Conservation (phyloP, 2,888 invertebrate species). For the Drosophila quasianomalipes region DNA sequence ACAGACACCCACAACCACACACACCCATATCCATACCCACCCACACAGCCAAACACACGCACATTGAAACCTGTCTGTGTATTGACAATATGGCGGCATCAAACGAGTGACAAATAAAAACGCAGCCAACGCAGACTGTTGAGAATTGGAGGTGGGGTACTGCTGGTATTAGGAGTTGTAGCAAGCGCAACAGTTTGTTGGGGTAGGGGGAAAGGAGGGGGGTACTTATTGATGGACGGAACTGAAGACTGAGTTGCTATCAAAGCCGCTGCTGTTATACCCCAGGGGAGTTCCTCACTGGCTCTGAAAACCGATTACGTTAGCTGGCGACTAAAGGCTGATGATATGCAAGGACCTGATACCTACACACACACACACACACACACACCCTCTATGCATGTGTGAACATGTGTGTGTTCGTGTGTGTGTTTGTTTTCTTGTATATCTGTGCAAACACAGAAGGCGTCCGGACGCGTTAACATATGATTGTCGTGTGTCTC, state of each 20-base stretch:
- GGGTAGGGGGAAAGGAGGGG: neutral
- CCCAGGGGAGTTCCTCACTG: conserved; percentile 50
- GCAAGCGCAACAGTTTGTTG: conserved; percentile 59
- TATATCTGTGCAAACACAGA: conserved; percentile 70
- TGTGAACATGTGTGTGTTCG: conserved; percentile 4
- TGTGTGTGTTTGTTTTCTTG: conserved; percentile 27
- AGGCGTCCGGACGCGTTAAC: conserved; percentile 76
- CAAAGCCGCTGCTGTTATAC: conserved; percentile 73
- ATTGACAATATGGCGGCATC: conserved; percentile 58
- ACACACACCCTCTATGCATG: neutral
- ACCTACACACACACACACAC: conserved; percentile 5
- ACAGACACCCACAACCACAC: conserved; percentile 18
- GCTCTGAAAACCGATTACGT: conserved; percentile 76
- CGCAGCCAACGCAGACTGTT: conserved; percentile 34
- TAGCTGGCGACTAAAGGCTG: conserved; percentile 66
- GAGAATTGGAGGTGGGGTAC: neutral
- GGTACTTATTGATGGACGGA: conserved; percentile 44
- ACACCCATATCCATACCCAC: neutral
- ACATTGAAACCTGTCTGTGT: conserved; percentile 25
- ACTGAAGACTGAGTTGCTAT: conserved; percentile 54
- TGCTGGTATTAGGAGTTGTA: neutral
- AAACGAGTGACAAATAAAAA: conserved; percentile 68
- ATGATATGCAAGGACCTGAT: conserved; percentile 74
- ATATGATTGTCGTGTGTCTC: conserved; percentile 78
- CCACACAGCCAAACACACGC: neutral